A percentile compares a stretch with the other conserved stretches of the same genome.
These are phyloP conservation scores for Eupristina koningsbergeri DNA, from an alignment of 1,140 invertebrate species.

Conservation along the genomic window DNA sequence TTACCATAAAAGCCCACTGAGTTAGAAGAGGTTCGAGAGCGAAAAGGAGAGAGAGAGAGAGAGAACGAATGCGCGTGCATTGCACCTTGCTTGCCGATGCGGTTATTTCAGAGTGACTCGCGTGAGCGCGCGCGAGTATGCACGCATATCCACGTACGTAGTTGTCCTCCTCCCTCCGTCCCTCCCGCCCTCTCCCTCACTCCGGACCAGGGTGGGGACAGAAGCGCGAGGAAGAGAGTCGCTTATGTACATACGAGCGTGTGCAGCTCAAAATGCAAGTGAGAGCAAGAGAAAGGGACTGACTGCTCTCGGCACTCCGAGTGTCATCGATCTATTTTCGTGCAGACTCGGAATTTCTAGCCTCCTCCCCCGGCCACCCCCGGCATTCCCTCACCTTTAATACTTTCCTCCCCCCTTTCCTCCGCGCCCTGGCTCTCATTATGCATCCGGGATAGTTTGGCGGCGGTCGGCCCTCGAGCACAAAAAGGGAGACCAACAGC, in stretches of 20 bases:
- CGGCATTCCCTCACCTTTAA: neutral
- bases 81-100: constrained; percentile 39
- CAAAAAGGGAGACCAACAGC: neutral
- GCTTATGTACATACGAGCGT: neutral
- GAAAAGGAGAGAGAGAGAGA: constrained; percentile 41
- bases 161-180: neutral
- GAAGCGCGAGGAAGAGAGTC: neutral
- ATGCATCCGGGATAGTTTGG: neutral
- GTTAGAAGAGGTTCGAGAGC: neutral
- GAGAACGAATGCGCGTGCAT: constrained; percentile 32
- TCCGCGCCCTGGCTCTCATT: neutral
- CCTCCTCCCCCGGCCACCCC: neutral
- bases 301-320: neutral
- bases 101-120: constrained; percentile 50
- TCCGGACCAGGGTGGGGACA: too few species aligned
- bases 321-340: constrained; percentile 52
- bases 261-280: neutral
- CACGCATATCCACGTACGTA: constrained; percentile 26
- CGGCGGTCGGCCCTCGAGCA: neutral
- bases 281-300: constrained; percentile 1
- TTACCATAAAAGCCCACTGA: constrained; percentile 22
- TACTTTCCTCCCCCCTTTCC: neutral
- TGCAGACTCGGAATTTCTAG: constrained; percentile 45
- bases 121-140: constrained; percentile 33
- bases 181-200: neutral